Base-by-base conservation (phyloP, 2,888 invertebrate genomes). In the Lottia gigantea region DNA sequence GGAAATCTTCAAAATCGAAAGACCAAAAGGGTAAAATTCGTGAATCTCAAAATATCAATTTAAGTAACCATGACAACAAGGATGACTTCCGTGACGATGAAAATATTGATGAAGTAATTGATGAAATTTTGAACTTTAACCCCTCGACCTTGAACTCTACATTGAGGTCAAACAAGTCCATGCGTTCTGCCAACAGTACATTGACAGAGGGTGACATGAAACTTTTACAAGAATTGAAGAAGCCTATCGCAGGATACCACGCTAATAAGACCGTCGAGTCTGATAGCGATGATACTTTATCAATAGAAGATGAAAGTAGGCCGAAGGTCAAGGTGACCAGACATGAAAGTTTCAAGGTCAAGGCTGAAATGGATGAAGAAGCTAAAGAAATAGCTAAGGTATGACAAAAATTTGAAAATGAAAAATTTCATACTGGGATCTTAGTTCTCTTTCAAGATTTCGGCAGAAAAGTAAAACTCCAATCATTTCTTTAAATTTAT, bases 91-190 rank as follows among this genome's bases (percentile, higher is more conserved):
- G 45, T 15, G 72, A 76, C 45, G 78, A 81, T 61, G 80, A 81
- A 26, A 80, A 84, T 49, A 78, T 86, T 47, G 80, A 84, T 67
- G 80, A 82, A 46, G 83, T 80, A n/a, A 84, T 86, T 68, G 83
- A 85, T 62, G 87, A 87, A 71, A 87, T 87, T 47, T 72, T 87
- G 19, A 84, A 77, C 62, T 78, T 78, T 55, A 83, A 82, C 12
- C 70, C 77, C 25, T 75, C 80, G 1, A 79, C 79, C 19, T 66
- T 76, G 25, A 74, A 72, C 16, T 82, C 82, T 0, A 80, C 79
- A 7, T 65, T 78, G 2, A 78, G 69, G 67, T 79, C 81, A 11
- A 75, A 76, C 70, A 68, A 64, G 69, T 68, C 67, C 66, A 11
- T 68, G 15, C 78, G 71, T 67, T 77, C 80, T 69, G 74, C 74